Evolutionary conservation across 2,113 vertebrate species (phyloP), one percentile per base, ranked within the genome.

Genomic region (Tinamus guttatus): DNA sequence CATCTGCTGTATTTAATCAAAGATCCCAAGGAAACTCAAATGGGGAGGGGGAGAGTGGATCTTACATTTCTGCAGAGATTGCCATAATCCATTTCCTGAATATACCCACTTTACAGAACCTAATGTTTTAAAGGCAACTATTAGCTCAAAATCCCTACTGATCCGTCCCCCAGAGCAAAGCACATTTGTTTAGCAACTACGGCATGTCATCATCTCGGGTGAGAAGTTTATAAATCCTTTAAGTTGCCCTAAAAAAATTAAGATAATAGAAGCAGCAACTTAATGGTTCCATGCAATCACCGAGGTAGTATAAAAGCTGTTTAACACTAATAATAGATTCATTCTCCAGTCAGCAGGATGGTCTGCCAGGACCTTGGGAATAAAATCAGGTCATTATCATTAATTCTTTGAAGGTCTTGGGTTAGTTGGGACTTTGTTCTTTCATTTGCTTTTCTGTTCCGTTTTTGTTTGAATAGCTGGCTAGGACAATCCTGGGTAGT

Each of bases 221-320:
- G 81, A 34, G 79, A 82, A 94, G 59, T 82, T 63, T 65, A 76
- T 95, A 91, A 78, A 95, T 94, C 58, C 79, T 94, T 64, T 89
- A 91, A 92, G n/a, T 90, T 95, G 75, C 36, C 87, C 20, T 86
- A 87, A 88, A 94, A 94, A 91, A 94, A 58, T 83, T 60, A 94
- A 91, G 73, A 60, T 93, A 87, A 95, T 85, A 88, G 52, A 92
- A 18, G 24, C 88, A 90, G 65, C 86, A 90, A 92, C 82, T 93
- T 94, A 95, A 96, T 90, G 90, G 74, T 81, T 95, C 87, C 65
- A 69, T 89, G 70, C 65, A 95, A 88, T 94, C 74, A 92, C 62
- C 81, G 65, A 78, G 90, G 77, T 79, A 90, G 65, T 90, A 82
- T 92, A 94, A 95, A 95, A 96, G 70, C 88, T 90, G 90, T 94